A percentile compares a stretch with the other conserved stretches of the same genome.
These are phyloP conservation scores for Varanus komodoensis DNA, from an alignment of 2,113 vertebrate species.

Conservation along the genomic window DNA sequence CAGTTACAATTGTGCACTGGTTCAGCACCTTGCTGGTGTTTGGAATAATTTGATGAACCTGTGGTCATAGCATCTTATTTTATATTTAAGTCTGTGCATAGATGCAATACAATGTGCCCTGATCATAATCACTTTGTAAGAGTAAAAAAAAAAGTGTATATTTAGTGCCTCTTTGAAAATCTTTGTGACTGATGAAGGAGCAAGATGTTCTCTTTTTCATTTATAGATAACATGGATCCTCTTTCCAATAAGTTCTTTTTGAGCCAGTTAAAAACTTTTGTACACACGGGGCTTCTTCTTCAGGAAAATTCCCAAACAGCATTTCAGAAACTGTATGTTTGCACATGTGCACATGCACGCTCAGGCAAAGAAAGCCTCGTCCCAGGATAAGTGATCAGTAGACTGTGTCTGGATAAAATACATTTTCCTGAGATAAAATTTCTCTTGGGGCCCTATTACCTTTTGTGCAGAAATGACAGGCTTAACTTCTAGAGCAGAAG, in stretches of 20 bases:
- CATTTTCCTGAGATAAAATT: slow-evolving; percentile 15
- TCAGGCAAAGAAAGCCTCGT: neutral
- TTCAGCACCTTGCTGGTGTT: too few species aligned
- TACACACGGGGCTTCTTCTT: neutral
- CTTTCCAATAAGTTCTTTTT: neutral
- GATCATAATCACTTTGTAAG: neutral
- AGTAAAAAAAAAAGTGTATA: neutral
- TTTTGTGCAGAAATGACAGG: slow-evolving; percentile 18
- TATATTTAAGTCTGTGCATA: neutral
- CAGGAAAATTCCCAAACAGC: neutral
- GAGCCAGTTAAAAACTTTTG: neutral
- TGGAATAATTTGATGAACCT: neutral
- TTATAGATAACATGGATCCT: neutral
- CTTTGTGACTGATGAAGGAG: neutral
- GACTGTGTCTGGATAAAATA: slow-evolving; percentile 8
- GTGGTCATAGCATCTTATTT: neutral
- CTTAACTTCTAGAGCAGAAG: neutral
- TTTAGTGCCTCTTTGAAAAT: too few species aligned
- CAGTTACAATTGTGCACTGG: too few species aligned
- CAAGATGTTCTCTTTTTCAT: neutral
- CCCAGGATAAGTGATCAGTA: slow-evolving; percentile 11
- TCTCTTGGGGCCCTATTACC: slow-evolving; percentile 30
- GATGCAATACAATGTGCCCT: neutral
- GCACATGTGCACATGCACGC: neutral
- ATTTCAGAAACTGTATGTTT: neutral